Evolutionary conservation across 2,888 invertebrate genomes (phyloP), one percentile per base, ranked within the genome.

Genomic region (Camptogramma bilineatum): DNA sequence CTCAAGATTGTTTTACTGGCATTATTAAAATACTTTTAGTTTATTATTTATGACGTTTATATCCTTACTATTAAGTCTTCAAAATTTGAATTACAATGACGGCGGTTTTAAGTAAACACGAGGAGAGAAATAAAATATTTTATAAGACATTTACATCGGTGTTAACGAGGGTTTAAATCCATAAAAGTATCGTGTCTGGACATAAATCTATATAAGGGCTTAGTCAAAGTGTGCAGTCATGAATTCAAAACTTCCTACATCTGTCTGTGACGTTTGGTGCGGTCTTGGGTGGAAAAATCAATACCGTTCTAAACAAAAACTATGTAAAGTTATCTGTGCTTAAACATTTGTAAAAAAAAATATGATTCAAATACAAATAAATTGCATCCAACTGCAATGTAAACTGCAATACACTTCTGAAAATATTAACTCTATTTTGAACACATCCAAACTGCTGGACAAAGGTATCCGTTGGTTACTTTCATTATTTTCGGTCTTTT

Each of bases 161-260:
- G 92, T 91, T 93, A 93, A 93, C 91, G 91, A 93, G 87, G 73
- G 76, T 78, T 62, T 75, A 81, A 85, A 81, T 75, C 87, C 81
- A 90, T 90, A 91, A 91, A 92, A 86, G 81, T 85, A 84, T 89
- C 88, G 85, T 87, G 80, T 81, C 75, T 77, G 74, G 65, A 84
- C 86, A 91, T 92, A 92, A 92, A 92, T 92, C 91, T 87, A 79
- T 51, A 53, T 62, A 58, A 66, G 39, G 66, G 54, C 54, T 62
- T 39, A 31, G 62, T 54, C 24, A 62, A 16, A 66, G 48, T 46
- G 5, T 39, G 34, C 16, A 16, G 16, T 13, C 4, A 16, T 44
- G 17, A 53, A 18, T 19, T 53, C 21, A 9, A 54, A 46, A 46
- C 7, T 44, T 44, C n/a, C n/a, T n/a, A 17, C 8, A 2, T 1